Evolutionary conservation across 2,888 invertebrate genomes (phyloP), one percentile per base, ranked within the genome.

Genomic region (Cenopis cana): DNA sequence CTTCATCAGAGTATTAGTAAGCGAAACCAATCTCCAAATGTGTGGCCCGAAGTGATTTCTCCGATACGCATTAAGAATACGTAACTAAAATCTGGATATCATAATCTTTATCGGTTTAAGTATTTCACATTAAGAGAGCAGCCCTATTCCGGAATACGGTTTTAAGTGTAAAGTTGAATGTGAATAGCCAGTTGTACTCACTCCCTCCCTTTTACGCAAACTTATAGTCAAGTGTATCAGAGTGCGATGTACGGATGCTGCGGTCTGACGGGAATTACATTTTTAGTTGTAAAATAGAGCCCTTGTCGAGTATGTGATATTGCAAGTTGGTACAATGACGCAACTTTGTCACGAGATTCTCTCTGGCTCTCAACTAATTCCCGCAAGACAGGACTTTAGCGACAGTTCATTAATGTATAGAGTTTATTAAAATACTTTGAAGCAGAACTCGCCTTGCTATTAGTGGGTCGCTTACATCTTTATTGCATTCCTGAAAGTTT

Each of bases 41-140:
- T 62, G 33, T 68, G 65, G 59, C 65, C 68, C 57, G 62, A 68
- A 68, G 72, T 62, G 62, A 57, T 72, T 68, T 36, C 57, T 64
- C 18, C 17, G n/a, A 41, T 52, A 60, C 59, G 70, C 72, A 54
- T 38, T 64, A 68, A 62, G 68, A 72, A 67, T 71, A 72, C 62
- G 33, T 74, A 73, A 74, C 76, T 83, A 82, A 83, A n/a, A 86
- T 84, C 80, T 80, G 82, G 85, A 80, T 83, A 85, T 83, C 83
- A 81, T 85, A 86, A 85, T 78, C 79, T 81, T 85, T 86, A 88
- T 87, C 85, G 80, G 80, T 78, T 79, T 80, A 82, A 81, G 70
- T 65, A 60, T 66, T 60, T 50, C 65, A 73, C 66, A 69, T 73
- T 61, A 62, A 24, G 14, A 56, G n/a, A n/a, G n/a, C n/a, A n/a